phyloP scores from a whole-genome alignment of 2,888 invertebrate genomes.

The Notocelia uddmanniana region DNA sequence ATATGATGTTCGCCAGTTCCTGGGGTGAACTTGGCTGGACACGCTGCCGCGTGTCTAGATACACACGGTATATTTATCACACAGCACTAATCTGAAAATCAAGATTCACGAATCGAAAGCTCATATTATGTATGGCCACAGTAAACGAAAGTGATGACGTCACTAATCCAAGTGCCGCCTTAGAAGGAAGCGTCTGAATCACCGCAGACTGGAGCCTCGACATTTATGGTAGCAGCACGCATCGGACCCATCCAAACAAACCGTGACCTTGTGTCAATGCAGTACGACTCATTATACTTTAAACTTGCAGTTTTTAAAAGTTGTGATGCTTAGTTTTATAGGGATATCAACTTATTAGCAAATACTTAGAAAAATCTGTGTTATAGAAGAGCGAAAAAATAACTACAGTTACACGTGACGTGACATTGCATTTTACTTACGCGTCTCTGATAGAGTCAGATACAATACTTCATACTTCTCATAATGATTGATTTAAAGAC shows the following conservation, averaged over 20 bases:
- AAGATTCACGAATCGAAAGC: neutral
- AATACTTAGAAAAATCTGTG: neutral
- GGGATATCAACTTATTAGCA: neutral
- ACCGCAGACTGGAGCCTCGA: constrained; percentile 31
- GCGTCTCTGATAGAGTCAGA: neutral
- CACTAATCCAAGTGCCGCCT: constrained; percentile 39
- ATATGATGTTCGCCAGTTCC: no score
- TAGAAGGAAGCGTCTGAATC: constrained; percentile 39
- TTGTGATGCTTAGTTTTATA: neutral
- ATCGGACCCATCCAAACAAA: neutral
- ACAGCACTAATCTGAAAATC: neutral
- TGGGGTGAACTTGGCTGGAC: no score
- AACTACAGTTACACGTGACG: neutral
- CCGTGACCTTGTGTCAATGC: neutral
- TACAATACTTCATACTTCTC: no score
- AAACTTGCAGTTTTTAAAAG: neutral
- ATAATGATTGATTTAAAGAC: constrained; percentile 24
- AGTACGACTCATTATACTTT: neutral
- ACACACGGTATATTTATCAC: no score
- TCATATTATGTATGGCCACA: constrained; percentile 8
- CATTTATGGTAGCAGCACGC: constrained; percentile 32
- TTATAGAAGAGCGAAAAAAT: no score
- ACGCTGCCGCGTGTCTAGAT: no score
- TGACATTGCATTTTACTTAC: constrained; percentile 8
- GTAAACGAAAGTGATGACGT: constrained; percentile 55